Percentiles rank a stretch among this genome's conserved stretches.
Conservation (phyloP, 2,888 invertebrate species). For the Notodonta dromedarius region DNA sequence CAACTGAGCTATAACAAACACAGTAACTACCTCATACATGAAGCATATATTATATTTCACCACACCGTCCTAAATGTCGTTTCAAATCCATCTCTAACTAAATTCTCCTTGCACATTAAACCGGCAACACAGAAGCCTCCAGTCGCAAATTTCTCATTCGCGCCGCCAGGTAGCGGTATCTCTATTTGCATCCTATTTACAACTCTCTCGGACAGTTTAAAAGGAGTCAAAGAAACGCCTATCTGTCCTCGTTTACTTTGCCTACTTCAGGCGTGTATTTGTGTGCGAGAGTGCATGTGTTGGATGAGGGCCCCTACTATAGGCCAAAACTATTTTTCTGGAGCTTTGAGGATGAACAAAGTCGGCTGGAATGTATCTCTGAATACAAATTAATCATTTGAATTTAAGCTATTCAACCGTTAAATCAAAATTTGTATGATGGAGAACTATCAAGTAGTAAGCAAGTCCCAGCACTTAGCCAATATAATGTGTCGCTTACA, state of each 20-base stretch:
- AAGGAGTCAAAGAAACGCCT: constrained; percentile 80
- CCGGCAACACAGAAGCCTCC: not conserved
- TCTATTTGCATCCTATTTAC: constrained; percentile 82
- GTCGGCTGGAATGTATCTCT: too few relatives aligned
- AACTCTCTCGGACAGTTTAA: constrained; percentile 71
- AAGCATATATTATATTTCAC: too few relatives aligned
- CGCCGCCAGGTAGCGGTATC: constrained; percentile 65
- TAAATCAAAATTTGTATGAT: too few relatives aligned
- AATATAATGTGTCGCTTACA: too few relatives aligned
- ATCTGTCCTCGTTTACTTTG: constrained; percentile 74
- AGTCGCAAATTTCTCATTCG: constrained; percentile 61
- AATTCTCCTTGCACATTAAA: not conserved
- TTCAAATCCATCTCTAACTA: not conserved
- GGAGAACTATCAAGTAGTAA: too few relatives aligned
- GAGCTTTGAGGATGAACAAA: not conserved
- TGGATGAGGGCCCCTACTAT: constrained; percentile 13
- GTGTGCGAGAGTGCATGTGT: constrained; percentile 24
- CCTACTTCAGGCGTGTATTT: constrained; percentile 51
- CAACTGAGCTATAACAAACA: too few relatives aligned
- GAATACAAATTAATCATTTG: too few relatives aligned
- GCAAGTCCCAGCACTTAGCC: too few relatives aligned
- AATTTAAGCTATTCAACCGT: too few relatives aligned
- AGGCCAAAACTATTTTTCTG: constrained; percentile 11
- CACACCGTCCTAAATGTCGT: too few relatives aligned
- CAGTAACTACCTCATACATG: too few relatives aligned